Evolutionary conservation across 1,140 invertebrate genomes (phyloP).

Genomic region (Dendrolimus punctatus): DNA sequence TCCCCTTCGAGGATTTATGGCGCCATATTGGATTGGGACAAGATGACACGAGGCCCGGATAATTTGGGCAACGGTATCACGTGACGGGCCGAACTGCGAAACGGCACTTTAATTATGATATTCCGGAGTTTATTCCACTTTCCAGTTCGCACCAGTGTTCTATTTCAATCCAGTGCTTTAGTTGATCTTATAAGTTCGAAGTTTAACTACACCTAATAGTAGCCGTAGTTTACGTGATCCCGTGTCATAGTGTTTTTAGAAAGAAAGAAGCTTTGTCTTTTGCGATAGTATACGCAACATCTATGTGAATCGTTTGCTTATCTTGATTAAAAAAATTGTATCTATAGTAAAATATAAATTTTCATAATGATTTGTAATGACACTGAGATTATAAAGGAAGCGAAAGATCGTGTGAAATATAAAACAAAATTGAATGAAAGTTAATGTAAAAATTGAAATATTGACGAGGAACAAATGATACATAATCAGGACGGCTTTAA

Average conservation of each 20-base stretch:
- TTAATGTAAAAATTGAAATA: no score
- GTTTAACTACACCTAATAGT: no score
- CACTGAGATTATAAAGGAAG: not conserved
- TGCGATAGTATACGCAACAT: no score
- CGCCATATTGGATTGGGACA: slow-evolving; percentile 72
- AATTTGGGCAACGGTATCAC: slow-evolving; percentile 70
- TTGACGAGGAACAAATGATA: no score
- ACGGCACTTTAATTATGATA: slow-evolving; percentile 70
- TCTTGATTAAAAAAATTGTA: not conserved
- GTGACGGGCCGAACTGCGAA: slow-evolving; percentile 59
- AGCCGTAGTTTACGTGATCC: no score
- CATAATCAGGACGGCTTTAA: no score
- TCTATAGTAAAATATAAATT: not conserved
- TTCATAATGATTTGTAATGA: not conserved
- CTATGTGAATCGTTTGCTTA: no score
- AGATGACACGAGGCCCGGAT: slow-evolving; percentile 71
- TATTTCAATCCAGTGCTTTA: no score
- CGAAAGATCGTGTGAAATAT: not conserved
- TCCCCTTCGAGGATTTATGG: slow-evolving; percentile 64
- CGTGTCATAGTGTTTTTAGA: no score
- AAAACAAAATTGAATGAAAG: no score
- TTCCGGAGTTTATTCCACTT: slow-evolving; percentile 40
- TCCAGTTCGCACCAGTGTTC: not conserved
- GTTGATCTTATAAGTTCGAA: no score
- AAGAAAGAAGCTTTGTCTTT: no score